phyloP scores from a whole-genome alignment of 2,888 invertebrate species.

The Cataglyphis albicans region DNA sequence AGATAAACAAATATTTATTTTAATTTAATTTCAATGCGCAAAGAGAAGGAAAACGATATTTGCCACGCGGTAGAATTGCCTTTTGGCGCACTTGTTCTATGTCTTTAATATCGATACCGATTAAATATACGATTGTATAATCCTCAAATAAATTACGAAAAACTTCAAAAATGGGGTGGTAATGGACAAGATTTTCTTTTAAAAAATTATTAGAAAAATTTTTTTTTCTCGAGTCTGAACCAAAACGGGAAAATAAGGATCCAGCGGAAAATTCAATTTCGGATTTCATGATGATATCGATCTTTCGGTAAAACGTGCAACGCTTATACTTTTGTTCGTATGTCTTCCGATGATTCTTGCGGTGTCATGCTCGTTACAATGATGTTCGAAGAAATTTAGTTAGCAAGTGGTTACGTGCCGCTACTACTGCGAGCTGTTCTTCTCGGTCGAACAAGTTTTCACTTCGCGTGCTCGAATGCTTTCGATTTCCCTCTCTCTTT shows the following conservation, averaged over 20 bases:
- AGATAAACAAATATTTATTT: neutral
- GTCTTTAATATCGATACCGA: too few species aligned
- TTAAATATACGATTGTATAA: too few species aligned
- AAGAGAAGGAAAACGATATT: neutral
- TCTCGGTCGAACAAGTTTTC: conserved; percentile 70
- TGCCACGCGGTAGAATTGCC: neutral
- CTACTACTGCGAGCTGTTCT: conserved; percentile 59
- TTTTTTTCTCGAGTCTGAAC: neutral
- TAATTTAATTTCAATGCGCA: neutral
- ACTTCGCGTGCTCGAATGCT: conserved; percentile 60
- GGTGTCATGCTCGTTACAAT: conserved; percentile 50
- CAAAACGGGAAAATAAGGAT: neutral
- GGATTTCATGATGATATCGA: conserved; percentile 31
- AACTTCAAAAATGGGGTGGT: neutral
- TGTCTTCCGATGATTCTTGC: conserved; percentile 39
- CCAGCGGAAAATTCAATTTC: conserved; percentile 39
- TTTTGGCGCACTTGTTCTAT: neutral
- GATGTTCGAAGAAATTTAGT: conserved; percentile 64
- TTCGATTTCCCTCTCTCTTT: conserved; percentile 65
- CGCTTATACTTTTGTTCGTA: conserved; percentile 49
- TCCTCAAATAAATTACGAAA: neutral
- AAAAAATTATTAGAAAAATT: neutral
- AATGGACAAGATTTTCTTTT: neutral
- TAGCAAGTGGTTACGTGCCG: conserved; percentile 69
- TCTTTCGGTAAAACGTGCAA: conserved; percentile 40